phyloP scores from a whole-genome alignment of 2,888 invertebrate genomes.

The Nycteola revayana region DNA sequence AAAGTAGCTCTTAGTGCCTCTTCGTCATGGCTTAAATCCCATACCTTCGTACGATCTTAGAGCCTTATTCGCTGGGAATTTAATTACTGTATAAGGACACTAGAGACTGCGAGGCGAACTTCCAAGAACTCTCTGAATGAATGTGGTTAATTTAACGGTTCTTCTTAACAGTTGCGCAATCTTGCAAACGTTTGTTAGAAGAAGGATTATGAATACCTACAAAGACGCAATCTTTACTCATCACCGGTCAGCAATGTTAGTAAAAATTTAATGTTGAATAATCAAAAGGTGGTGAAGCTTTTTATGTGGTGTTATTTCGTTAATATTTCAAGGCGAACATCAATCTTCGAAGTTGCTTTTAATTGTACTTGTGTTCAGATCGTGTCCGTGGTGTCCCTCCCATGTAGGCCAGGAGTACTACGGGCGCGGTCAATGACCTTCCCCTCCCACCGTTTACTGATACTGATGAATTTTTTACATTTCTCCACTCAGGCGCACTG shows the following conservation, averaged over 20 bases:
- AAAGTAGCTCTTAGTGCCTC: constrained; percentile 10
- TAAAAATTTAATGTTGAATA: no score
- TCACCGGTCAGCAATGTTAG: no score
- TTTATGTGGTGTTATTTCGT: no score
- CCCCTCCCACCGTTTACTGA: constrained; percentile 33
- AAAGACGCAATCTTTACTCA: no score
- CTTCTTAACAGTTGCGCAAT: constrained; percentile 55
- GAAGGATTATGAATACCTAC: constrained; percentile 42
- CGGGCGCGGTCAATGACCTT: constrained; percentile 67
- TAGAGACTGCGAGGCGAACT: constrained; percentile 48
- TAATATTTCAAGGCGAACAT: no score
- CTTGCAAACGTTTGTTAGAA: constrained; percentile 45
- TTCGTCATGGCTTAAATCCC: constrained; percentile 12
- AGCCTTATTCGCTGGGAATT: constrained; percentile 25
- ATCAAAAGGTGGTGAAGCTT: no score
- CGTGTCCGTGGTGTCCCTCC: constrained; percentile 13
- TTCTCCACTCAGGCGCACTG: constrained; percentile 59
- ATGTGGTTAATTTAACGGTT: constrained; percentile 67
- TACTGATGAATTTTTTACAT: constrained; percentile 37
- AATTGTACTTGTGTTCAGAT: no score
- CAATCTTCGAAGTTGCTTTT: not conserved
- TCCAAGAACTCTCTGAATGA: constrained; percentile 62
- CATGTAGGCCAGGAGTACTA: constrained; percentile 77
- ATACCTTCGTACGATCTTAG: constrained; percentile 2
- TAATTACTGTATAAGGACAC: constrained; percentile 53